Conservation (phyloP, 2,113 vertebrate species). For the Isichthys henryi region DNA sequence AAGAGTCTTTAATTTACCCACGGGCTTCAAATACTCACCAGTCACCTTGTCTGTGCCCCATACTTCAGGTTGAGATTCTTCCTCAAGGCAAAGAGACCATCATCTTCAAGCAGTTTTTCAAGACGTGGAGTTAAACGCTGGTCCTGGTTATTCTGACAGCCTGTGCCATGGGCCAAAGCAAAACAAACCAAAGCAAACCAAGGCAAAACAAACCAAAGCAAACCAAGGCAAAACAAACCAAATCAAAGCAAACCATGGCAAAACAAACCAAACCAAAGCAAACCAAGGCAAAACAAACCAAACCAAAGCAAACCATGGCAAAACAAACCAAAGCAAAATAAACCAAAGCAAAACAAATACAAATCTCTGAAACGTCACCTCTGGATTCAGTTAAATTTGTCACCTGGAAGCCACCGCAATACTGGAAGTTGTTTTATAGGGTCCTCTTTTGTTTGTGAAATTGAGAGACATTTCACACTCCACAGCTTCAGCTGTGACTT, state of each 20-base stretch:
- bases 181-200: no score
- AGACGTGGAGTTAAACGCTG: slow-evolving; percentile 51
- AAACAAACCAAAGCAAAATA: no score
- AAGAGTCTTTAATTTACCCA: background rate
- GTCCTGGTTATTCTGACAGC: background rate
- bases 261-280: background rate
- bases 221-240: no score
- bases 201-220: background rate
- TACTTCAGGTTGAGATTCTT: slow-evolving; percentile 61
- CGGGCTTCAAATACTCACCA: background rate
- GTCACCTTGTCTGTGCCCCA: background rate
- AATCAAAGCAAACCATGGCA: no score
- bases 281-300: no score
- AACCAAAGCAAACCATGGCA: background rate
- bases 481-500: background rate
- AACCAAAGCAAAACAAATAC: background rate
- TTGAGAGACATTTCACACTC: background rate
- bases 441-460: background rate
- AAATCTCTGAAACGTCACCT: background rate
- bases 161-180: background rate
- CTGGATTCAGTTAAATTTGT: background rate
- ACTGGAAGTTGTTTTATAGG: background rate
- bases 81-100: slow-evolving; percentile 56
- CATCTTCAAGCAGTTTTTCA: slow-evolving; percentile 70
- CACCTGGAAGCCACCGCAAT: background rate